These are phyloP conservation scores for Chrysina gloriosa DNA, from an alignment of 2,888 invertebrate genomes.

Conservation along the genomic window DNA sequence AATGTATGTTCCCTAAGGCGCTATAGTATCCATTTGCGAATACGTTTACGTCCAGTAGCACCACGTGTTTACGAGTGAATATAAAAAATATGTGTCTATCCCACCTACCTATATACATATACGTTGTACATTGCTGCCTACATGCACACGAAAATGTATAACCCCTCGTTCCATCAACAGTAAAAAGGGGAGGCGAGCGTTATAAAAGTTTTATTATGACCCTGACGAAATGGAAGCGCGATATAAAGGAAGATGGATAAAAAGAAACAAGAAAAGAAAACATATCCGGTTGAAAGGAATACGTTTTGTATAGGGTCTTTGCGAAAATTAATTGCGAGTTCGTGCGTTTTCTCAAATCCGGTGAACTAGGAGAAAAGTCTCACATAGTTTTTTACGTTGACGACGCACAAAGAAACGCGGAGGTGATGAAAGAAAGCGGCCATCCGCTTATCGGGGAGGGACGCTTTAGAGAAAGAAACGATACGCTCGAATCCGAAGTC, in stretches of 20 bases:
- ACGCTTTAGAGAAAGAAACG: too few relatives aligned
- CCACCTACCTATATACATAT: neutral
- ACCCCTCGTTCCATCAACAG: constrained; percentile 9
- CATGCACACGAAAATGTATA: too few relatives aligned
- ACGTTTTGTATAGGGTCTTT: neutral
- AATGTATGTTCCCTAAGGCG: too few relatives aligned
- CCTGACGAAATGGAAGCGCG: constrained; percentile 13
- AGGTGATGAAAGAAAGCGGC: neutral
- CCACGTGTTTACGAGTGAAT: neutral
- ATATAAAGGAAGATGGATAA: constrained; percentile 11
- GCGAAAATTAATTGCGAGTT: constrained; percentile 21
- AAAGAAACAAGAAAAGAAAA: constrained; percentile 6
- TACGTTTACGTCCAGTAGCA: neutral
- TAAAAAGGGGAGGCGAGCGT: constrained; percentile 9
- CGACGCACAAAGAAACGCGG: neutral
- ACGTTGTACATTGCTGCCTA: neutral
- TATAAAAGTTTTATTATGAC: constrained; percentile 31
- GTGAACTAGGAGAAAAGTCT: neutral
- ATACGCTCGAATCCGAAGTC: too few relatives aligned
- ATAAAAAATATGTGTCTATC: neutral
- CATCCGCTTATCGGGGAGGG: neutral
- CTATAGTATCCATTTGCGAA: neutral
- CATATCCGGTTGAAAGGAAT: constrained; percentile 23
- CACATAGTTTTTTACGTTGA: constrained; percentile 8
- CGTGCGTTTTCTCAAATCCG: constrained; percentile 9